These are phyloP conservation scores for Megalops cyprinoides DNA, from an alignment of 2,797 vertebrate genomes.

Conservation along the genomic window DNA sequence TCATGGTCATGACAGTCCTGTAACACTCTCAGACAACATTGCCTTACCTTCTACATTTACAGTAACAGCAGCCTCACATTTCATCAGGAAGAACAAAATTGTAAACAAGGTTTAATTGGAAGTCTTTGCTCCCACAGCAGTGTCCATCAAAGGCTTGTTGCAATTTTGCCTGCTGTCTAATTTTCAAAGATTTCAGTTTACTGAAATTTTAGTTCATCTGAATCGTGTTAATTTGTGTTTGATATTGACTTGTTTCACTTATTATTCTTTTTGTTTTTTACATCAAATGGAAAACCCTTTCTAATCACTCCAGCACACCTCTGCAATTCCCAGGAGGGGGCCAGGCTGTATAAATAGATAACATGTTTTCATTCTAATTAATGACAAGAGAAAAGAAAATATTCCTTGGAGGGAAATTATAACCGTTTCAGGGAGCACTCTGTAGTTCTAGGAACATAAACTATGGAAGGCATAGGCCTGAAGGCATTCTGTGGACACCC, in stretches of 20 bases:
- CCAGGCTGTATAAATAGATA: constrained; percentile 6
- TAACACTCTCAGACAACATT: too few relatives aligned
- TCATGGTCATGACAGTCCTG: too few relatives aligned
- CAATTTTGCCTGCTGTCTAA: background rate
- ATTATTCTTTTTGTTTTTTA: background rate
- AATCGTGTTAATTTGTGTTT: background rate
- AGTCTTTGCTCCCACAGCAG: background rate
- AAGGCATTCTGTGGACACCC: background rate
- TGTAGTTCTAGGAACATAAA: too few relatives aligned
- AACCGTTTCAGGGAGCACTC: background rate
- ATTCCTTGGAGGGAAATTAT: background rate
- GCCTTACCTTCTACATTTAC: too few relatives aligned
- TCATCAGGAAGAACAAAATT: background rate
- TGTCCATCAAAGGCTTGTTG: too few relatives aligned
- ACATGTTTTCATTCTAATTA: constrained; percentile 1
- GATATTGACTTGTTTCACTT: constrained; percentile 18
- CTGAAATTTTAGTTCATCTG: too few relatives aligned
- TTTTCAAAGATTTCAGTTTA: background rate
- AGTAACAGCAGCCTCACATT: background rate
- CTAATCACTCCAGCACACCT: background rate
- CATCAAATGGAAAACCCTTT: background rate
- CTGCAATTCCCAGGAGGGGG: background rate
- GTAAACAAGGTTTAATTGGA: background rate
- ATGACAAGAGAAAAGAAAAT: constrained; percentile 9
- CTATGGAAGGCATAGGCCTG: background rate